phyloP scores from a whole-genome alignment of 1,140 invertebrate species.

The Gonatopus flavifemur region DNA sequence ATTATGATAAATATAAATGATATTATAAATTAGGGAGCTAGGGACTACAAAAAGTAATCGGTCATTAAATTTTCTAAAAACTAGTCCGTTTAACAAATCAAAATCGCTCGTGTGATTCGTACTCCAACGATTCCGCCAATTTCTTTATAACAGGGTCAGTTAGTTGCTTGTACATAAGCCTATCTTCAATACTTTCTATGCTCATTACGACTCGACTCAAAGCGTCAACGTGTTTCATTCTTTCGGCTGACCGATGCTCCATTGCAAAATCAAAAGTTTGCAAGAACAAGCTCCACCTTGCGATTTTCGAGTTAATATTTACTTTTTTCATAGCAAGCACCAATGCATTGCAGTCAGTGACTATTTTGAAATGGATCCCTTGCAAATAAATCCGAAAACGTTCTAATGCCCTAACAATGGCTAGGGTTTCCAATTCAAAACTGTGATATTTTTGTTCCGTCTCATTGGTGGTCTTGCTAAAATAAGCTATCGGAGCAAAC shows the following conservation, averaged over 20 bases:
- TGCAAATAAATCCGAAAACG: too few species aligned
- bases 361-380: too few species aligned
- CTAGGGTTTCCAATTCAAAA: too few species aligned
- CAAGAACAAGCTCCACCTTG: constrained; percentile 38
- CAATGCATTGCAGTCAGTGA: too few species aligned
- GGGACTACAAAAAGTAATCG: constrained; percentile 9
- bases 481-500: too few species aligned
- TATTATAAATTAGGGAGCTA: constrained; percentile 1
- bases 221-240: constrained; percentile 22
- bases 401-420: too few species aligned
- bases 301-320: too few species aligned
- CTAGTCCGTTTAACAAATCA: constrained; percentile 7
- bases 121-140: constrained; percentile 1
- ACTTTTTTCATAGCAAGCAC: neutral
- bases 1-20: constrained; percentile 18
- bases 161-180: neutral
- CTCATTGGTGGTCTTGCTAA: too few species aligned
- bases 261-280: constrained; percentile 45
- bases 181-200: constrained; percentile 10
- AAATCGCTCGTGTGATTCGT: neutral
- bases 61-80: constrained; percentile 2
- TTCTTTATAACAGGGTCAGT: constrained; percentile 5
- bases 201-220: constrained; percentile 17
- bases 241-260: constrained; percentile 26
- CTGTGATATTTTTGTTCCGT: too few species aligned